Base-by-base conservation (phyloP, 2,113 vertebrate species). In the Carassius auratus region DNA sequence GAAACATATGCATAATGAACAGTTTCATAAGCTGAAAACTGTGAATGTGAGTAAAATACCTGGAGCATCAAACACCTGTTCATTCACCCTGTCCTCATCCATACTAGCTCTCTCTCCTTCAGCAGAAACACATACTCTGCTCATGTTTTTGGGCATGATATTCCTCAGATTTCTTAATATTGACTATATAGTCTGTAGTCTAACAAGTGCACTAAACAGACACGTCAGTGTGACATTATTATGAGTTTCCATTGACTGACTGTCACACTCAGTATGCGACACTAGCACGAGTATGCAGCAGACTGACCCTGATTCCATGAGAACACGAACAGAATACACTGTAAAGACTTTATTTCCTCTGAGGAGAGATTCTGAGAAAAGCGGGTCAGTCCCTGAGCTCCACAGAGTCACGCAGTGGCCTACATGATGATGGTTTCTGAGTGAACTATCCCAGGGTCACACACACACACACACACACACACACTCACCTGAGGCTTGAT, bases 401-500 rank as follows among this genome's bases (percentile, higher is more conserved):
- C 52, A 19, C 52, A 17, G 52, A 55, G 17, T 48, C 10, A 12
- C 1, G 12, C 45, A 45, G 42, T 45, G 42, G 42, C 42, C 42
- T 45, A 45, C 42, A 2, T 45, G 42, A 45, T 45, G 42, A 45
- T 9, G 8, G 42, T 45, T 1, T 42, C 59, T 1, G 30, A 30
- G 30, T 30, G 30, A 30, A 2, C 59, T 12, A 23, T 50, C 71
- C 30, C 30, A 30, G 30, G 30, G 30, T 14, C 19, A 50, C 83
- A 84, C 55, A 13, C 61, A 26, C 61, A 2, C 59, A 42, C 38
- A 8, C 38, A 8, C 38, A 42, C 42, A 8, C 62, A 1, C 62
- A 0, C 62, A 1, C 64, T 66, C 5, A 75, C 33, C 85, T 68
- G 79, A 55, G 94, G 94, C 93, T 94, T 93, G 93, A 87, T 82